These are phyloP conservation scores for Grammatotria lemairii DNA, from an alignment of 2,113 vertebrate genomes.

Conservation along the genomic window DNA sequence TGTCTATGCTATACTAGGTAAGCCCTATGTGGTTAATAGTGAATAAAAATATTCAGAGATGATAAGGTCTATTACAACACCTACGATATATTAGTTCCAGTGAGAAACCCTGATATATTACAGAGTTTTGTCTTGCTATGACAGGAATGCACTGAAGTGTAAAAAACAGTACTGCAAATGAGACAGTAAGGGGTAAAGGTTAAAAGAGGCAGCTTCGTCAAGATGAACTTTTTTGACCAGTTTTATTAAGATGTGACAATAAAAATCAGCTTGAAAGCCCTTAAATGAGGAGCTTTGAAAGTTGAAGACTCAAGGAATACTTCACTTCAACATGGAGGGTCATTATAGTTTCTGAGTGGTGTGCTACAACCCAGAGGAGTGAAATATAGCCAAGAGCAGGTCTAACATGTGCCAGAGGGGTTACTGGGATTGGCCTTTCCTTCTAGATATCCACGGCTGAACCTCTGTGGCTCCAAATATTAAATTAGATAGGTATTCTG, in stretches of 20 bases:
- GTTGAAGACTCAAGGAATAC: background rate
- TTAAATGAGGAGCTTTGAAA: background rate
- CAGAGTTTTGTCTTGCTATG: background rate
- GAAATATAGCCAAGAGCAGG: background rate
- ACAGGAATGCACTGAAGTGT: background rate
- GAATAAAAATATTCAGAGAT: background rate
- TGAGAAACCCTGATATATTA: background rate
- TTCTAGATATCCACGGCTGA: background rate
- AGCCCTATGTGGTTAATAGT: background rate
- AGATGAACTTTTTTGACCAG: background rate
- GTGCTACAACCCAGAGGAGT: background rate
- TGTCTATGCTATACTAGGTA: background rate
- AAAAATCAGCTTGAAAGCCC: background rate
- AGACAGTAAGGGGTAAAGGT: background rate
- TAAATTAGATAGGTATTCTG: background rate
- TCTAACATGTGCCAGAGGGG: background rate
- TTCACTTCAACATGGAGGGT: background rate
- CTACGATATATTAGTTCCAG: background rate
- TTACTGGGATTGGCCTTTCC: background rate
- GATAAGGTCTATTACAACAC: background rate
- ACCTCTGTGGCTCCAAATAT: background rate
- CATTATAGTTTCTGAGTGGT: slow-evolving; percentile 8
- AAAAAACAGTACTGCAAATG: background rate
- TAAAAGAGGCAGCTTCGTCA: background rate
- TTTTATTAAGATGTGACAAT: background rate